Percentiles rank a stretch among this genome's conserved stretches.
Evolutionary conservation across 2,113 vertebrate species (phyloP).

Genomic region (Chaetodon auriga): DNA sequence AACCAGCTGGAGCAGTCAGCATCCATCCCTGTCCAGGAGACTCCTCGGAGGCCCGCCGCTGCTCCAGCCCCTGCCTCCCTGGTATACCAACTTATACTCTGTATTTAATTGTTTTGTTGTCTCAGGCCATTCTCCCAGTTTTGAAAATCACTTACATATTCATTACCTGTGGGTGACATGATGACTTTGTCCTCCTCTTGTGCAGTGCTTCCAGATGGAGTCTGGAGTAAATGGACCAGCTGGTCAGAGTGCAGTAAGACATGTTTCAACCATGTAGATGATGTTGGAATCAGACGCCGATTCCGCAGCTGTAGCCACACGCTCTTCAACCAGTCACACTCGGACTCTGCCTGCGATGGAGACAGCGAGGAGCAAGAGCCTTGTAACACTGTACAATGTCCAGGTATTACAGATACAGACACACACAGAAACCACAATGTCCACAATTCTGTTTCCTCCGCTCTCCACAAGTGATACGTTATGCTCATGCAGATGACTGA

Average conservation of each 20-base stretch:
- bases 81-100: slow-evolving; percentile 70
- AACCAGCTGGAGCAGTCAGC: slow-evolving; percentile 67
- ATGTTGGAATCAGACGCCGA: slow-evolving; percentile 80
- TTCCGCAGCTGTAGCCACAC: slow-evolving; percentile 84
- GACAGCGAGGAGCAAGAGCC: slow-evolving; percentile 85
- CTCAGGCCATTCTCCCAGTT: neutral
- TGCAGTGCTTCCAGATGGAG: slow-evolving; percentile 61
- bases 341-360: slow-evolving; percentile 78
- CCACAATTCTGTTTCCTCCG: neutral
- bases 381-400: slow-evolving; percentile 86
- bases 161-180: too few species aligned
- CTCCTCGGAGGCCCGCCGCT: slow-evolving; percentile 82
- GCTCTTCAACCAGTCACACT: slow-evolving; percentile 7
- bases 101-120: too few species aligned
- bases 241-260: slow-evolving; percentile 92
- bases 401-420: slow-evolving; percentile 74
- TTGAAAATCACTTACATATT: neutral
- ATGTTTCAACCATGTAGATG: slow-evolving; percentile 86
- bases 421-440: neutral
- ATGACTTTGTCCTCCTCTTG: neutral
- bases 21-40: slow-evolving; percentile 85
- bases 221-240: slow-evolving; percentile 85
- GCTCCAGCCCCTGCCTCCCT: slow-evolving; percentile 80
- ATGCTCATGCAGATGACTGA: neutral
- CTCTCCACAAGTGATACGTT: neutral